Base-by-base conservation (phyloP, 2,888 invertebrate genomes). In the Tenthredo amoena region DNA sequence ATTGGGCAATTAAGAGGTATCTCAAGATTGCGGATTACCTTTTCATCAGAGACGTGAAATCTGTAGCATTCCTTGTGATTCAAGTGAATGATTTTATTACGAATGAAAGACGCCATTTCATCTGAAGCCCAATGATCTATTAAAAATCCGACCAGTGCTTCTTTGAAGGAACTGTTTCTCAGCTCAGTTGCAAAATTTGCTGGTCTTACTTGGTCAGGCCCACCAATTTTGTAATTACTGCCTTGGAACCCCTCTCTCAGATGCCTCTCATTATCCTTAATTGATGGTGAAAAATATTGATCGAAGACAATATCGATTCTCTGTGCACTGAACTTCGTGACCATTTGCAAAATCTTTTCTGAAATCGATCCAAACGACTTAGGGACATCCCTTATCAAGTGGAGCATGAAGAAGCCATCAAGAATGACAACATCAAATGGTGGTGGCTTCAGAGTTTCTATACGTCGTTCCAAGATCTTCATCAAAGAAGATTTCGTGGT, bases 51-150 rank as follows among this genome's bases (percentile, higher is more conserved):
- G 1, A 76, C 76, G 26, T 26, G 26, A 26, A 26, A 26, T 15
- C 34, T 21, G 31, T 76, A 47, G 15, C 34, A 76, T 15, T 43
- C 26, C 1, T 76, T 26, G 7, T 47, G 50, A 76, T 76, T 76
- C 10, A 76, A 26, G 50, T 86, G 50, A 84, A 90, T 87, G 10
- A 40, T 74, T 87, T 87, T 88, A 71, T 89, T 89, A 31, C 86
- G 88, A 88, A 90, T 87, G 82, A 90, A 89, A 43, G 89, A 87
- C 79, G 86, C 86, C 89, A 89, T 88, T 87, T 91, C 88, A 87
- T 88, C 88, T 86, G 86, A 82, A 81, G 88, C 87, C 90, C 90
- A 91, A 83, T 91, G 88, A 84, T 87, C 74, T 86, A 88, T 88
- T 74, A 90, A 89, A 84, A 90, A 90, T 68, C 88, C 77, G 10